Conservation (phyloP, 1,140 invertebrate genomes). For the Pseudomyrmex dendroicus region DNA sequence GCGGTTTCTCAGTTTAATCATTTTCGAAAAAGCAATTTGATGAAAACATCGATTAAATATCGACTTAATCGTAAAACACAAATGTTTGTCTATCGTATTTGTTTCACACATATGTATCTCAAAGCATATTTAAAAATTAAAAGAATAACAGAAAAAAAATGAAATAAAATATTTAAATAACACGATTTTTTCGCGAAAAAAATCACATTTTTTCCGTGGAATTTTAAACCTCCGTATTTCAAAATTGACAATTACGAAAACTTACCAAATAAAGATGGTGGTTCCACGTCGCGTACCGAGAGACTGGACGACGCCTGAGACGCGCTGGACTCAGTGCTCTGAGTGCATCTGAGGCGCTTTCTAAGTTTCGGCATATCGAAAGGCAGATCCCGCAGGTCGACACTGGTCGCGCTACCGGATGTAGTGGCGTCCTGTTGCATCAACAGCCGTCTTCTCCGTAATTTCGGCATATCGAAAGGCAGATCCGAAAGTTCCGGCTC, state of each 20-base stretch:
- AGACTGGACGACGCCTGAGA: constrained; percentile 92
- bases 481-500: constrained; percentile 89
- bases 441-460: constrained; percentile 88
- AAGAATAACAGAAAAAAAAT: not conserved
- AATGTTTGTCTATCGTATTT: not conserved
- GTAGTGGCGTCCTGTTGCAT: constrained; percentile 87
- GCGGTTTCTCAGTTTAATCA: constrained; percentile 6
- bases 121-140: not conserved
- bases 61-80: not conserved
- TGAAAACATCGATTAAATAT: not conserved
- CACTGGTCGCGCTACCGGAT: constrained; percentile 89
- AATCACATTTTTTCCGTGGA: not conserved
- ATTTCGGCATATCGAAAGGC: constrained; percentile 96
- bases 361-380: constrained; percentile 96
- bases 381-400: constrained; percentile 91
- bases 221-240: not conserved
- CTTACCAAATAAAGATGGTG: constrained; percentile 82
- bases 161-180: not conserved
- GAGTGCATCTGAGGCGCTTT: constrained; percentile 87
- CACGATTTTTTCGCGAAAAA: no score
- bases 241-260: not conserved
- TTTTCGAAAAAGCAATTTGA: not conserved
- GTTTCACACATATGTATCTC: not conserved
- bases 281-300: constrained; percentile 90
- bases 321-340: constrained; percentile 88